Conservation (phyloP, 1,140 invertebrate species). For the Lucilia cuprina region DNA sequence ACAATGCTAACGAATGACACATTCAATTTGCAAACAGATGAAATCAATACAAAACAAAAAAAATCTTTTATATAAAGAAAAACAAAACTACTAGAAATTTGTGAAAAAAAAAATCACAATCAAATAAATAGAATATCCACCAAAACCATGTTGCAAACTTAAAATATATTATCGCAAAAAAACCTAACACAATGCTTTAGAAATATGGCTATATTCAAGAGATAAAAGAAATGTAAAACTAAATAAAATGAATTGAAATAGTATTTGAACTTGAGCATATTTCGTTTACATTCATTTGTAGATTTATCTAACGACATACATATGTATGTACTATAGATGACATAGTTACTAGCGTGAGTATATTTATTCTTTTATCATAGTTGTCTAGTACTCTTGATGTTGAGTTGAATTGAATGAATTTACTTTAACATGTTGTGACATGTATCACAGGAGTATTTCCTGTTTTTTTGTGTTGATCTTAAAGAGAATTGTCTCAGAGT, state of each 20-base stretch:
- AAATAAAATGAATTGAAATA: background rate
- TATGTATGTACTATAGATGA: background rate
- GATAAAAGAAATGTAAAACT: background rate
- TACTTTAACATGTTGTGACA: background rate
- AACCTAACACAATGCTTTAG: background rate
- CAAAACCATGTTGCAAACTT: background rate
- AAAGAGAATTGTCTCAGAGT: background rate
- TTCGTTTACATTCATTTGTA: background rate
- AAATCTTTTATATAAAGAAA: background rate
- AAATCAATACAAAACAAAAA: background rate
- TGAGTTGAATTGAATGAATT: background rate
- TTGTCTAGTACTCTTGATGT: background rate
- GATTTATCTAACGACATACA: too few species aligned
- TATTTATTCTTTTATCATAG: background rate
- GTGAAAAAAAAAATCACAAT: background rate
- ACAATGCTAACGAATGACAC: slow-evolving; percentile 11
- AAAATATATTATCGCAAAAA: background rate
- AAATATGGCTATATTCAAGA: background rate
- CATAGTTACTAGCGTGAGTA: too few species aligned
- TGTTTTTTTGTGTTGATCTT: too few species aligned
- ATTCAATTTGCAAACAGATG: slow-evolving; percentile 21
- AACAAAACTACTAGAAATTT: background rate
- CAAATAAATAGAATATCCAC: background rate
- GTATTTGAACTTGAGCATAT: background rate
- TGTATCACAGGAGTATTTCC: background rate